Evolutionary conservation across 2,888 invertebrate genomes (phyloP), one percentile per base, ranked within the genome.

Genomic region (Apamea sordens): DNA sequence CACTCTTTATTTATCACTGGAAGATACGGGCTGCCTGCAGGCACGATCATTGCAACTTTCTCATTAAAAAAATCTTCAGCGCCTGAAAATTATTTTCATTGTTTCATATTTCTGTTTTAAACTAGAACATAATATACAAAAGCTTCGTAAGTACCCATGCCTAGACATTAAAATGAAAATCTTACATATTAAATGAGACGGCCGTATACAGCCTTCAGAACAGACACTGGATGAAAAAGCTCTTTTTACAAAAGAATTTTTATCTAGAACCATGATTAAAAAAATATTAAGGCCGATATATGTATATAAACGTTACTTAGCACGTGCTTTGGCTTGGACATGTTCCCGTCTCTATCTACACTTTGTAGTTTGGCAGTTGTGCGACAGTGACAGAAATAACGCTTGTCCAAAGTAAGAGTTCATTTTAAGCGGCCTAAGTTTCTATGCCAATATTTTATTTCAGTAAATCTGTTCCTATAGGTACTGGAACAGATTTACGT

Each of bases 41-140:
- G 97, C 21, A 99, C 97, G 75, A 98, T 97, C 96, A 99, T 97
- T 0, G 98, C 98, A 63, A 99, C 97, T 89, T 98, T 97, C 92
- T 99, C 99, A 70, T 98, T 97, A 86, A 98, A 97, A 91, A 99
- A 98, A 82, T 98, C 98, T 90, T 98, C 98, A 11, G 96, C 94
- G 73, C 98, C 98, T 98, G 88, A 50, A 94, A 92, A n/a, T 67
- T 21, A 59, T 61, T 41, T 41, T 28, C 47, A 56, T 83, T 76
- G 28, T 61, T 73, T 71, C 82, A 77, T 74, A 61, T 47, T 63
- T 32, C 13, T 50, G 15, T 63, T 64, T 64, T 36, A 50, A 76
- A 59, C 24, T n/a, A 79, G 47, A 76, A 76, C 21, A 21, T 7
- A 41, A 41, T 41, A 59, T 15, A 8, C 18, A 21, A 70, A 32